phyloP scores from a whole-genome alignment of 2,888 invertebrate species.

The Abrostola triplasia region DNA sequence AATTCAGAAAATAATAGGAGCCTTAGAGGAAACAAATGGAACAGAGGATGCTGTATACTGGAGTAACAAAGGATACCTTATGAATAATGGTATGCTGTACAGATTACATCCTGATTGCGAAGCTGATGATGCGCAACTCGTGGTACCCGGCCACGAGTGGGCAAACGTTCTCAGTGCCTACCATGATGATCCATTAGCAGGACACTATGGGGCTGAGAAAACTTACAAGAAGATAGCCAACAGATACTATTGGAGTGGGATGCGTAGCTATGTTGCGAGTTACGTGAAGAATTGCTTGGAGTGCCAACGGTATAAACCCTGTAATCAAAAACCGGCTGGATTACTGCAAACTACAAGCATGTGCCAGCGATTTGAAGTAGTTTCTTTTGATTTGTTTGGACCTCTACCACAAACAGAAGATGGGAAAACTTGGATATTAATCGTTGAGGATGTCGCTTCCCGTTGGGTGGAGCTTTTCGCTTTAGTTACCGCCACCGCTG shows the following conservation, averaged over 20 bases:
- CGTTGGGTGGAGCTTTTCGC: conserved; percentile 41
- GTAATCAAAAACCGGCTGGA: conserved; percentile 63
- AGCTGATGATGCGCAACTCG: conserved; percentile 17
- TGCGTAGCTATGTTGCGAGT: conserved; percentile 51
- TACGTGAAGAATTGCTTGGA: conserved; percentile 53
- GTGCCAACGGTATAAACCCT: conserved; percentile 64
- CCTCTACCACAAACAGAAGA: conserved; percentile 38
- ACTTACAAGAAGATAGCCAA: conserved; percentile 40
- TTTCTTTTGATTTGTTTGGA: conserved; percentile 63
- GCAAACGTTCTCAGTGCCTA: conserved; percentile 1
- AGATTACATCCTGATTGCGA: conserved; percentile 14
- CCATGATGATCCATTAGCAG: conserved; percentile 18
- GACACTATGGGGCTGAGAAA: conserved; percentile 26
- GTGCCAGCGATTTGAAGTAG: conserved; percentile 55
- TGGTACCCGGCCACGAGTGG: conserved; percentile 24
- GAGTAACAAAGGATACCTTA: conserved; percentile 23
- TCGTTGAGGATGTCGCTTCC: conserved; percentile 45
- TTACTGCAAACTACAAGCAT: conserved; percentile 56
- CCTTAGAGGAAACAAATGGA: conserved; percentile 2
- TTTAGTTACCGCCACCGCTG: conserved; percentile 9
- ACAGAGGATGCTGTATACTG: conserved; percentile 18
- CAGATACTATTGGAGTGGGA: conserved; percentile 56
- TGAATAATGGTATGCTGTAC: conserved; percentile 32
- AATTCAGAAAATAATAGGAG: conserved; percentile 7
- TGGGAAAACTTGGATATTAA: conserved; percentile 40